phyloP scores from a whole-genome alignment of 2,888 invertebrate genomes.

The Mesorhabditis spiculigera region DNA sequence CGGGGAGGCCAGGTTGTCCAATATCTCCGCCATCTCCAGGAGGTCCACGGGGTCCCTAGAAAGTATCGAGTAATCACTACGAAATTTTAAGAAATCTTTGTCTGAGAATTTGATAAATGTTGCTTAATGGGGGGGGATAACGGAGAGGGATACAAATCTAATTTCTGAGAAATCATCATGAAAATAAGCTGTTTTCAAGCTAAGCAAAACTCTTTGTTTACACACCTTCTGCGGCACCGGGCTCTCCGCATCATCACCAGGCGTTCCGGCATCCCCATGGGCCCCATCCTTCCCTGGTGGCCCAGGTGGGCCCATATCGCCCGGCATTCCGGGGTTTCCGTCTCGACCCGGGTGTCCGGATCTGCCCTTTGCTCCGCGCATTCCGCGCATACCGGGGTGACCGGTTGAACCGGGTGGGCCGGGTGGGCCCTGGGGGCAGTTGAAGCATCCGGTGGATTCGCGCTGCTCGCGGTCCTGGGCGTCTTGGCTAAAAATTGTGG shows the following conservation, averaged over 20 bases:
- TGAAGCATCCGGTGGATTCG: background rate
- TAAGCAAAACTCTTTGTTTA: too few species aligned
- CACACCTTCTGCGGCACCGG: background rate
- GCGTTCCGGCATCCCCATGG: background rate
- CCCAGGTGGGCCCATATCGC: conserved; percentile 6
- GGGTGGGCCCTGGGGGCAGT: conserved; percentile 8
- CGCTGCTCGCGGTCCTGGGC: background rate
- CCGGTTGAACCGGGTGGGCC: background rate
- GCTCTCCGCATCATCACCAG: background rate
- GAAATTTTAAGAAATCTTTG: too few species aligned
- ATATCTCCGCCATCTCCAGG: background rate
- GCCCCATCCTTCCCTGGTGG: background rate
- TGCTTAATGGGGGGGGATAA: too few species aligned
- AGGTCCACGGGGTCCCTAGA: conserved; percentile 3
- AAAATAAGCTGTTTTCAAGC: too few species aligned
- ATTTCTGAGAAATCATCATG: too few species aligned
- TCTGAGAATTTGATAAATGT: too few species aligned
- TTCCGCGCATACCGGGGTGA: background rate
- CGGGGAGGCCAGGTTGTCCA: background rate
- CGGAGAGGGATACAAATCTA: too few species aligned
- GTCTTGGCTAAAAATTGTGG: background rate
- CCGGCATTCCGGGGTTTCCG: conserved; percentile 5
- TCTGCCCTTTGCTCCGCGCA: conserved; percentile 5
- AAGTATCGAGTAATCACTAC: too few species aligned
- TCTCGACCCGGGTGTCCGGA: background rate